These are phyloP conservation scores for Ranitomeya imitator DNA, from an alignment of 2,113 vertebrate species.

Conservation along the genomic window DNA sequence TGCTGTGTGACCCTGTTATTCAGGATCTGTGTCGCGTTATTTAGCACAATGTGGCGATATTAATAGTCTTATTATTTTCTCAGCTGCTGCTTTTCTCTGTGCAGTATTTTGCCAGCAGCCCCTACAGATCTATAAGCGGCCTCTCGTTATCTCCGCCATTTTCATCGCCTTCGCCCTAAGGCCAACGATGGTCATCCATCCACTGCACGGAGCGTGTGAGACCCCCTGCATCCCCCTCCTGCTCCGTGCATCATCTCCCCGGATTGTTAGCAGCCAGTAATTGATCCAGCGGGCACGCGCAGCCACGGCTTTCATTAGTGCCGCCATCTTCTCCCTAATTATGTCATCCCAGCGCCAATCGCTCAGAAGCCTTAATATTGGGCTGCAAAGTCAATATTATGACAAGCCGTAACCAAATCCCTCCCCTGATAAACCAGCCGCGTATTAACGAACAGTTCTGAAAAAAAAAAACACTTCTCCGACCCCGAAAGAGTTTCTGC, in stretches of 20 bases:
- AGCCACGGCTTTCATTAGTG: background rate
- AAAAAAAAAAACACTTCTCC: background rate
- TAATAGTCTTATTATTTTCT: too few species aligned
- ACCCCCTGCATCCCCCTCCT: background rate
- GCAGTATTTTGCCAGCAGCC: too few species aligned
- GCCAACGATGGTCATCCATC: background rate
- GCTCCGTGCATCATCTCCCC: background rate
- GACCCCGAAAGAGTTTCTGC: slow-evolving; percentile 7
- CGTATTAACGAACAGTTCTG: slow-evolving; percentile 14
- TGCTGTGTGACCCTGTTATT: too few species aligned
- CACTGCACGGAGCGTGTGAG: background rate
- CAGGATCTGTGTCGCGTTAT: too few species aligned
- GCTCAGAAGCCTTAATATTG: background rate
- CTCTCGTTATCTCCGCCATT: too few species aligned
- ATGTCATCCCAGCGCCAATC: background rate
- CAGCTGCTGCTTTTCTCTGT: too few species aligned
- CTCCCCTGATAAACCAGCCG: slow-evolving; percentile 40
- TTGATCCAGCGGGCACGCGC: background rate
- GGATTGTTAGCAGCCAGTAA: background rate
- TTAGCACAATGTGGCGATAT: too few species aligned
- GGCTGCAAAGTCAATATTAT: slow-evolving; percentile 44
- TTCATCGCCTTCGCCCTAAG: too few species aligned
- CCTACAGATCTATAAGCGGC: too few species aligned
- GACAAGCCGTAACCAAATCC: slow-evolving; percentile 27
- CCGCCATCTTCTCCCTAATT: background rate